Percentiles rank a stretch among this genome's conserved stretches.
Conservation (phyloP, 2,888 invertebrate species). For the Coleophora deauratella region DNA sequence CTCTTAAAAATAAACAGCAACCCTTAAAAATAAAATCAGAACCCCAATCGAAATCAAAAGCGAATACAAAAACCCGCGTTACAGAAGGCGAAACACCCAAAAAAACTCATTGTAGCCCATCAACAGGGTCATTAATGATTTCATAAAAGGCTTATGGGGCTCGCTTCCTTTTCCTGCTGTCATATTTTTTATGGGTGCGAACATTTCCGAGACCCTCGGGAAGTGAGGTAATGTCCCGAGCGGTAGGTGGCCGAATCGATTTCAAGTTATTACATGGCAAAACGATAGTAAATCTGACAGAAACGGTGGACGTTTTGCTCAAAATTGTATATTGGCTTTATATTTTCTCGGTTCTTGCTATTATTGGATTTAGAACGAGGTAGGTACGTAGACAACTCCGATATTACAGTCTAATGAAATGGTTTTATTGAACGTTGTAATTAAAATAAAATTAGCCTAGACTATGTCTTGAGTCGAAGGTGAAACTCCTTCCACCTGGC, state of each 20-base stretch:
- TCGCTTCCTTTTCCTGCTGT: conserved; percentile 51
- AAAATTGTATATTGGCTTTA: conserved; percentile 5
- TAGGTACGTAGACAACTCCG: neutral
- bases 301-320: conserved; percentile 3
- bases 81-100: conserved; percentile 40
- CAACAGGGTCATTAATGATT: conserved; percentile 62
- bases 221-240: conserved; percentile 28
- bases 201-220: conserved; percentile 49
- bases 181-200: conserved; percentile 58
- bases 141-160: conserved; percentile 63
- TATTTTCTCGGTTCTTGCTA: neutral
- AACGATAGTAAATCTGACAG: conserved; percentile 8
- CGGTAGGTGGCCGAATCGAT: conserved; percentile 13
- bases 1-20: conserved; percentile 2
- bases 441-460: too few relatives aligned
- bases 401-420: too few relatives aligned
- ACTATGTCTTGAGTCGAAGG: too few relatives aligned
- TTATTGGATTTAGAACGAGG: neutral
- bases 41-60: conserved; percentile 26
- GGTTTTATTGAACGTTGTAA: too few relatives aligned
- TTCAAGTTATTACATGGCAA: conserved; percentile 11
- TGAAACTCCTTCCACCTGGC: too few relatives aligned
- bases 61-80: conserved; percentile 32
- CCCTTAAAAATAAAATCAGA: neutral
- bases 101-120: conserved; percentile 44